These are phyloP conservation scores for Channa striata DNA, from an alignment of 2,797 vertebrate genomes.

Conservation along the genomic window DNA sequence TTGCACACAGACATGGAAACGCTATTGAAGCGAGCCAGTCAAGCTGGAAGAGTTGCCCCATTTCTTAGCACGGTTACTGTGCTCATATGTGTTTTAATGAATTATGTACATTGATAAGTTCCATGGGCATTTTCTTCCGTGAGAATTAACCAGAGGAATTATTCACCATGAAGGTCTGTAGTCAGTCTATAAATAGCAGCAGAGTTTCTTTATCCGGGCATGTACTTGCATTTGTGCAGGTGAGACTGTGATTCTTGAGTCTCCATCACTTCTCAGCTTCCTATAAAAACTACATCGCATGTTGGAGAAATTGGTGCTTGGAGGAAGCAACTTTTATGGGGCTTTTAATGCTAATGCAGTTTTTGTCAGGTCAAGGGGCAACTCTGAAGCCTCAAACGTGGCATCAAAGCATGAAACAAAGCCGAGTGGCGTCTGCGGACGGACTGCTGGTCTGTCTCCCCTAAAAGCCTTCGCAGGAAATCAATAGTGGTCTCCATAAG, in stretches of 20 bases:
- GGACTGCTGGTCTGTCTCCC: conserved; percentile 43
- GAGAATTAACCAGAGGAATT: conserved; percentile 84
- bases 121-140: conserved; percentile 64
- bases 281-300: conserved; percentile 5
- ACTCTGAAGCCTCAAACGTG: neutral
- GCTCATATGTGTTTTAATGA: conserved; percentile 65
- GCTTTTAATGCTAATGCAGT: neutral
- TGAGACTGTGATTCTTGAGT: conserved; percentile 70
- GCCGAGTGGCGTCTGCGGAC: conserved; percentile 32
- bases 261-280: conserved; percentile 35
- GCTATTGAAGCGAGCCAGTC: conserved; percentile 47
- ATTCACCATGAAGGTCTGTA: conserved; percentile 72
- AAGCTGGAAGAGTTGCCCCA: conserved; percentile 55
- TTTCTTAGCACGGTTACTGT: conserved; percentile 50
- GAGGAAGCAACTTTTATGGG: neutral
- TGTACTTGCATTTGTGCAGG: conserved; percentile 79
- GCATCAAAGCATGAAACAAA: conserved; percentile 36
- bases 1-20: conserved; percentile 27
- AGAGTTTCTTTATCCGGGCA: conserved; percentile 72
- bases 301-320: neutral
- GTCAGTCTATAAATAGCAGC: conserved; percentile 81
- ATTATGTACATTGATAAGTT: conserved; percentile 80
- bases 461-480: conserved; percentile 71
- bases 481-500: conserved; percentile 74
- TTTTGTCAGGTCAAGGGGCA: neutral